phyloP scores from a whole-genome alignment of 2,888 invertebrate species.

The Synanthedon tipuliformis region DNA sequence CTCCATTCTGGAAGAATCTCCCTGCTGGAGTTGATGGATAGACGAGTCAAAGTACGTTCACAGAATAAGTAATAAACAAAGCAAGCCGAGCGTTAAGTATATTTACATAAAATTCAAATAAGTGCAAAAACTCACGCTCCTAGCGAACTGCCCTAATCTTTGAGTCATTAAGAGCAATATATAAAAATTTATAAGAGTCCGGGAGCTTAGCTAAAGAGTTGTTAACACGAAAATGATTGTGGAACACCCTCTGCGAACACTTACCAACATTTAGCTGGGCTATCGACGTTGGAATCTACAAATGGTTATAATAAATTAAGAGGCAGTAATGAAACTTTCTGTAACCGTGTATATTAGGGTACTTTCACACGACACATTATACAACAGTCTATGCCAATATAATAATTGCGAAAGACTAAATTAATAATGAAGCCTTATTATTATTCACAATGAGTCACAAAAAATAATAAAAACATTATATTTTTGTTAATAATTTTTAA shows the following conservation, averaged over 20 bases:
- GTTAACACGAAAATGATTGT: slow-evolving; percentile 61
- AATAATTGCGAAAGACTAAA: no score
- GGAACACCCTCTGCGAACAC: slow-evolving; percentile 2
- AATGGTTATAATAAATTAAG: no score
- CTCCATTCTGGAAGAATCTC: no score
- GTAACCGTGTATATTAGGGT: no score
- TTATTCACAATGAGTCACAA: no score
- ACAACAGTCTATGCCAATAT: no score
- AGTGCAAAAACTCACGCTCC: slow-evolving; percentile 41
- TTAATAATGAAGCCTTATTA: no score
- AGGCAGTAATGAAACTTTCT: no score
- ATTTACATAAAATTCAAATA: slow-evolving; percentile 59
- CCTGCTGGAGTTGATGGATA: slow-evolving; percentile 17
- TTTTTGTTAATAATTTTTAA: no score
- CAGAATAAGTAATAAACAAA: slow-evolving; percentile 27
- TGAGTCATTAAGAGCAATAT: slow-evolving; percentile 47
- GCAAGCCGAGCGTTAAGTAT: slow-evolving; percentile 6
- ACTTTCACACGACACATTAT: no score
- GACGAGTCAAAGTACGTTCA: slow-evolving; percentile 10
- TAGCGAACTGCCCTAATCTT: slow-evolving; percentile 26
- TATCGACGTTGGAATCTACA: slow-evolving; percentile 18
- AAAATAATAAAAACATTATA: no score
- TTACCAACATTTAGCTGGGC: background rate
- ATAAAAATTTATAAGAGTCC: slow-evolving; percentile 47
- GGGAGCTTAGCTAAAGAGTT: slow-evolving; percentile 45